phyloP scores from a whole-genome alignment of 2,797 vertebrate genomes.

The Sciaenops ocellatus region DNA sequence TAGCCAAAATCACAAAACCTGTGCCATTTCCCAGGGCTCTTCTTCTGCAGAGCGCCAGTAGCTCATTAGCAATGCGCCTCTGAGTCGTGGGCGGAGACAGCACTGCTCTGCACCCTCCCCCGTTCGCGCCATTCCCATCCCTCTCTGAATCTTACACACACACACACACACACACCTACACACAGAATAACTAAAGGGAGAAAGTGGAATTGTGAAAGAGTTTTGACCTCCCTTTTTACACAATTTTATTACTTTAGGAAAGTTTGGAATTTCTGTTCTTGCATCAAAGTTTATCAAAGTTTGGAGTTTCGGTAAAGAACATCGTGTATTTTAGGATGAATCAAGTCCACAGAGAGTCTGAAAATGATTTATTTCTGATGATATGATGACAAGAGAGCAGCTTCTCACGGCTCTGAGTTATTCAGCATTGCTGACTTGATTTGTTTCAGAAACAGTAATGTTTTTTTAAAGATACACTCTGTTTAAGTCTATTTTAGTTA shows the following conservation, averaged over 20 bases:
- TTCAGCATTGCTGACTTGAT: background rate
- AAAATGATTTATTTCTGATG: background rate
- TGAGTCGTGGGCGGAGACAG: too few species aligned
- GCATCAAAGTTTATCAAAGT: slow-evolving; percentile 3
- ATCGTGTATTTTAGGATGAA: slow-evolving; percentile 8
- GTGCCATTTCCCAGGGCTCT: too few species aligned
- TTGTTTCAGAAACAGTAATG: background rate
- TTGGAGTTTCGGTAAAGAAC: background rate
- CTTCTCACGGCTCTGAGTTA: background rate
- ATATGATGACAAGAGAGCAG: background rate
- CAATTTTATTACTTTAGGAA: background rate
- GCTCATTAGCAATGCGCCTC: too few species aligned
- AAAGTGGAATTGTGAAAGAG: slow-evolving; percentile 13
- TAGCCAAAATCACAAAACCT: too few species aligned
- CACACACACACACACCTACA: slow-evolving; percentile 15
- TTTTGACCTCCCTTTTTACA: slow-evolving; percentile 4
- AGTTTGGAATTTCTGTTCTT: slow-evolving; percentile 26
- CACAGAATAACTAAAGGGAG: slow-evolving; percentile 3
- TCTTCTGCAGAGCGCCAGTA: too few species aligned
- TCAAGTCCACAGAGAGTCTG: background rate
- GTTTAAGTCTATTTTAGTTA: too few species aligned
- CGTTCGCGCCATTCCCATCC: too few species aligned
- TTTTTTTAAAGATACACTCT: background rate
- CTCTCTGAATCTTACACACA: background rate
- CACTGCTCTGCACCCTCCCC: too few species aligned